A percentile compares a stretch with the other conserved stretches of the same genome.
phyloP scores from a whole-genome alignment of 2,113 vertebrate genomes.

The Nymphicus hollandicus region DNA sequence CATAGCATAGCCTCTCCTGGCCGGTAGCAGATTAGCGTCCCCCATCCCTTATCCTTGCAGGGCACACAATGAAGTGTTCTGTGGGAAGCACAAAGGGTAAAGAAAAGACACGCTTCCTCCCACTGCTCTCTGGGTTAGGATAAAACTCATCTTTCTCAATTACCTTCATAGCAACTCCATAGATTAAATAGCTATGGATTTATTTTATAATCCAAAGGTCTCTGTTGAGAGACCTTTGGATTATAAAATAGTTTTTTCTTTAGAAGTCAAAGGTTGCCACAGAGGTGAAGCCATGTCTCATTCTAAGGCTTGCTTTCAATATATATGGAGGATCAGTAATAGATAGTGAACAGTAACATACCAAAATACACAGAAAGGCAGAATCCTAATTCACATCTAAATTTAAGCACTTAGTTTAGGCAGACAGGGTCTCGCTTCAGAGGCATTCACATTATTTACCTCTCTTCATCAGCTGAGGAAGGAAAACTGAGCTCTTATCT shows the following conservation, averaged over 20 bases:
- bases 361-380: not conserved
- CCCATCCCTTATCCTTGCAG: not conserved
- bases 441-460: not conserved
- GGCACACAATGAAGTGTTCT: not conserved
- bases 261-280: not conserved
- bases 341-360: not conserved
- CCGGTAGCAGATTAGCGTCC: not conserved
- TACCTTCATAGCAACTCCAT: not conserved
- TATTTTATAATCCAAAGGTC: not conserved
- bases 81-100: not conserved
- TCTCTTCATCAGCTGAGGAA: not conserved
- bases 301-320: not conserved
- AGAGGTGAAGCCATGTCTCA: not conserved
- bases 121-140: not conserved
- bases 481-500: not conserved
- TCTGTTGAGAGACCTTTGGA: not conserved
- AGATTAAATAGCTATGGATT: not conserved
- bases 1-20: not conserved
- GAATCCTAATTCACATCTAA: not conserved
- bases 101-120: not conserved
- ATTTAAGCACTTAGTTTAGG: not conserved
- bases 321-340: not conserved
- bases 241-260: not conserved
- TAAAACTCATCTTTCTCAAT: not conserved
- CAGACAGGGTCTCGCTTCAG: rapidly evolving